Conservation (phyloP, 2,113 vertebrate species). For the Hylia prasina region DNA sequence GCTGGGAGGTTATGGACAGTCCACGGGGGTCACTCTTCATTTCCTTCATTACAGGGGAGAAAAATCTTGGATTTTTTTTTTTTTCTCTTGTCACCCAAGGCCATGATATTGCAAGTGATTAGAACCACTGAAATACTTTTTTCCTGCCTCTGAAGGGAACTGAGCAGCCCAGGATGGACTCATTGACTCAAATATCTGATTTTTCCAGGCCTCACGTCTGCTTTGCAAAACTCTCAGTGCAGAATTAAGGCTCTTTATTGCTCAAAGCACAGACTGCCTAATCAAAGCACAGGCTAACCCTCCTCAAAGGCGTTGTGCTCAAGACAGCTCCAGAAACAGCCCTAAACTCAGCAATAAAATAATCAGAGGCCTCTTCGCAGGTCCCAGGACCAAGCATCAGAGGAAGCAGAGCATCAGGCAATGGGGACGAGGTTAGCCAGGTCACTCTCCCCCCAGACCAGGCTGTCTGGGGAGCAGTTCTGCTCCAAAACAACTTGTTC, state of each 20-base stretch:
- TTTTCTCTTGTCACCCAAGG: background rate
- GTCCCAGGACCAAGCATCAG: background rate
- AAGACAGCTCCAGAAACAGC: background rate
- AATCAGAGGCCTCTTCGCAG: background rate
- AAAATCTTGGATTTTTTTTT: background rate
- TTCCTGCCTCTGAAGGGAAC: background rate
- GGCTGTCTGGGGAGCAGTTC: background rate
- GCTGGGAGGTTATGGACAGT: background rate
- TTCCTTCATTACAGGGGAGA: background rate
- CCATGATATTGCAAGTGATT: background rate
- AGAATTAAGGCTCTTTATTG: background rate
- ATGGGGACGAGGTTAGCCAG: background rate
- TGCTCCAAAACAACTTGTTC: background rate
- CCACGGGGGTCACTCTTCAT: background rate
- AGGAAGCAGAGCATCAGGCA: background rate
- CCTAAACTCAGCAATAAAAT: slow-evolving; percentile 36
- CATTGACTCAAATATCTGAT: background rate
- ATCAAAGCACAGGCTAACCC: slow-evolving; percentile 1
- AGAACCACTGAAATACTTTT: background rate
- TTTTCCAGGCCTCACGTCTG: background rate
- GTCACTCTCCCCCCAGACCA: background rate
- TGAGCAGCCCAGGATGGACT: background rate
- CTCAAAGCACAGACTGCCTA: background rate
- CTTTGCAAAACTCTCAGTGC: background rate
- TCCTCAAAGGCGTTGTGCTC: background rate